Base-by-base conservation (phyloP, 2,797 vertebrate genomes). In the Rhinogobio ventralis region DNA sequence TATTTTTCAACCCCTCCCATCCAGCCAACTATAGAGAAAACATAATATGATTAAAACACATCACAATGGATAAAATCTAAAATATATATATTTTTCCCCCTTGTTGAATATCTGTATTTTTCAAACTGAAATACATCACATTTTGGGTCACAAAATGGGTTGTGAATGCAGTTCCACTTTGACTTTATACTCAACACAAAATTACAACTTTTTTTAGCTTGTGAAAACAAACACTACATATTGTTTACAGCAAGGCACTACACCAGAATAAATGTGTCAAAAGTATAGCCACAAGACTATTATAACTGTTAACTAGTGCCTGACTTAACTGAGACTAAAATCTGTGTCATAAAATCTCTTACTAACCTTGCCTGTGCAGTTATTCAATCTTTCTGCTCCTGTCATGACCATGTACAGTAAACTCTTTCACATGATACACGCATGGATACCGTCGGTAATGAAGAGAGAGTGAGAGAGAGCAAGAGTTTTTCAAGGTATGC, bases 401-500 rank as follows among this genome's bases (percentile, higher is more conserved):
- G 10, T 33, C 28, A 20, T 20, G 5, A 51, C 8, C 46, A 53
- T 51, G 28, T 7, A 49, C 25, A 74, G 8, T 49, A 49, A 72
- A 49, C 45, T 28, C 46, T 30, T 51, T 74, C 17, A 53, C 72
- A 75, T 36, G 28, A 33, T 36, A 53, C 45, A 53, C 3, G 6
- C 6, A 36, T 23, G 46, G 17, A 28, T 72, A 28, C 7, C 5
- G 5, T 10, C 46, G 0, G 46, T 51, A 20, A 73, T 30, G 15
- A 45, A 49, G 73, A 75, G 36, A 45, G 25, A 85, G 53, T 17
- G 23, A 19, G 25, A 39, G 45, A 42, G 74, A 51, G 53, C 55
- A 42, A 77, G 36, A 46, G n/a, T 25, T 46, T 42, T 55, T 82
- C 57, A 39, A 20, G 66, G 88, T 88, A 83, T 73, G 81, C 25